Conservation (phyloP, 2,888 invertebrate species). For the Keiferia lycopersicella region DNA sequence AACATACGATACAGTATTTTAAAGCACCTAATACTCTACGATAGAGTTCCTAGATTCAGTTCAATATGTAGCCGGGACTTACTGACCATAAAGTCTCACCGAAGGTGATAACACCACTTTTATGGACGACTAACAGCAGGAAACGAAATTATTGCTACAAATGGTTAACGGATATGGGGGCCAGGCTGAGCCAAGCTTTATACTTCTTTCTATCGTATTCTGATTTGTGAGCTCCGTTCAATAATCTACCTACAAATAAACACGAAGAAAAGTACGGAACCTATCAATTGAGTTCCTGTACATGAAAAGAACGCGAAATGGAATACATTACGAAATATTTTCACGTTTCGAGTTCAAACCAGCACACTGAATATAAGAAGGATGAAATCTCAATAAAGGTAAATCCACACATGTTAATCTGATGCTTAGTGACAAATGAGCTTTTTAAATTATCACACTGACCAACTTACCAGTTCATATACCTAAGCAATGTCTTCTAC, state of each 20-base stretch:
- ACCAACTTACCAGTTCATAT: too few species aligned
- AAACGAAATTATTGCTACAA: slow-evolving; percentile 25
- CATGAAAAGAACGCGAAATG: background rate
- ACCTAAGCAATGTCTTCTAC: too few species aligned
- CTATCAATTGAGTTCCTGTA: background rate
- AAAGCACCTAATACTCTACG: too few species aligned
- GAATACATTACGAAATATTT: background rate
- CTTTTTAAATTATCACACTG: too few species aligned
- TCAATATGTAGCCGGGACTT: slow-evolving; percentile 32
- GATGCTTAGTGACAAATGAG: too few species aligned
- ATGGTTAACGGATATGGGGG: slow-evolving; percentile 11
- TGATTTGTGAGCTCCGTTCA: background rate
- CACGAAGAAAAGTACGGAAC: background rate
- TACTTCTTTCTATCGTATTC: background rate
- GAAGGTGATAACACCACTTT: slow-evolving; percentile 48
- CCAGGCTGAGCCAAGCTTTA: slow-evolving; percentile 4
- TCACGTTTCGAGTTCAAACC: background rate
- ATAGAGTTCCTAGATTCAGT: background rate
- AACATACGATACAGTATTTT: too few species aligned
- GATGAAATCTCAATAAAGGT: background rate
- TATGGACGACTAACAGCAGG: slow-evolving; percentile 36
- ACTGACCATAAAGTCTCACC: slow-evolving; percentile 50
- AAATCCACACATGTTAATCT: too few species aligned
- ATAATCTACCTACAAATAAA: background rate
- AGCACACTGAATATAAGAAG: background rate